A percentile compares a stretch with the other conserved stretches of the same genome.
Evolutionary conservation across 2,113 vertebrate genomes (phyloP).

Genomic region (Passer domesticus): DNA sequence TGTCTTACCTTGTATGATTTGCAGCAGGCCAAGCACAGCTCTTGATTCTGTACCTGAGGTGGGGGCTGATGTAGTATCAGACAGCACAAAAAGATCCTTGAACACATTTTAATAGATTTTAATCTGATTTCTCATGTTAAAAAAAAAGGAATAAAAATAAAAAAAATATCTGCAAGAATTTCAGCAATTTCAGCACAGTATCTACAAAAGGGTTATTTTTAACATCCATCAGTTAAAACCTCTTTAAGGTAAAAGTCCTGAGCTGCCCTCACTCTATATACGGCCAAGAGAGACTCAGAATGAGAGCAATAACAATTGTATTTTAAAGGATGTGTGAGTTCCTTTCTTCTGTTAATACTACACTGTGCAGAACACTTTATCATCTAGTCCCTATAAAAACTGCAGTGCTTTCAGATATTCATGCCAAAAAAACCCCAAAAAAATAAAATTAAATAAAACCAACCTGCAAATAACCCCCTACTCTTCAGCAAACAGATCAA

Average conservation of each 20-base stretch:
- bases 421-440: neutral
- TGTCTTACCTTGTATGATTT: neutral
- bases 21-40: neutral
- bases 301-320: neutral
- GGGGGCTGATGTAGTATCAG: neutral
- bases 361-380: neutral
- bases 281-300: neutral
- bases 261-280: neutral
- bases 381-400: neutral
- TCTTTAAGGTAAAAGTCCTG: neutral
- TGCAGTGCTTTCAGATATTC: conserved; percentile 23
- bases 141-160: neutral
- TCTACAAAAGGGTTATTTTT: neutral
- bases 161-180: neutral
- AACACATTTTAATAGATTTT: neutral
- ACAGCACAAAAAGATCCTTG: neutral
- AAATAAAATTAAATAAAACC: neutral
- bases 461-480: neutral
- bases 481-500: conserved; percentile 4
- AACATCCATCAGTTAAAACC: neutral
- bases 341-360: neutral
- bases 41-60: neutral
- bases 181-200: neutral
- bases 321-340: neutral
- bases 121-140: neutral